phyloP scores from a whole-genome alignment of 2,797 vertebrate genomes.

The Dallia pectoralis region DNA sequence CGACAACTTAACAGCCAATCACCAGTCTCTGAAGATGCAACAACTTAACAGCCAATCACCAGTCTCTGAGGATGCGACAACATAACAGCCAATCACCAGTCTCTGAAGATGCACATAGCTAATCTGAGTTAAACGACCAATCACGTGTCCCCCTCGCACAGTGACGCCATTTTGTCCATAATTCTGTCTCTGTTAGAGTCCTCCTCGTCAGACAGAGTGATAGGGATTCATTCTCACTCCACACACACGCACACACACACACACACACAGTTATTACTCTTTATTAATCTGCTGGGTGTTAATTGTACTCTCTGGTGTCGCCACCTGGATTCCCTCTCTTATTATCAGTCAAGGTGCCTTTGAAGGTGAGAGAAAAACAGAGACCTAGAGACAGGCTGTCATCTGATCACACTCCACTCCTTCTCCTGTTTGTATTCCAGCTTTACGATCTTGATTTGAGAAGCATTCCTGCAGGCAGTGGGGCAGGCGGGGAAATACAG shows the following conservation, averaged over 20 bases:
- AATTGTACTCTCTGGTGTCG: slow-evolving; percentile 79
- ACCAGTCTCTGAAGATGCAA: neutral
- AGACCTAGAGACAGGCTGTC: neutral
- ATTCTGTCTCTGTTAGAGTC: slow-evolving; percentile 24
- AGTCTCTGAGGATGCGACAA: neutral
- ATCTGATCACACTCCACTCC: too few relatives aligned
- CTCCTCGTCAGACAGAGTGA: slow-evolving; percentile 58
- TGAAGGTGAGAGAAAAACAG: slow-evolving; percentile 47
- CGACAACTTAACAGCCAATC: neutral
- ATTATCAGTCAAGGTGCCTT: slow-evolving; percentile 85
- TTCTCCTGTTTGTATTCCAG: too few relatives aligned
- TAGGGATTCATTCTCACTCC: slow-evolving; percentile 45
- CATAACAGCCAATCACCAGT: neutral
- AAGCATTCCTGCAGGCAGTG: too few relatives aligned
- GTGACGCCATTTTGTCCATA: neutral
- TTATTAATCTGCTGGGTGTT: slow-evolving; percentile 83
- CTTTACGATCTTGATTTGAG: too few relatives aligned
- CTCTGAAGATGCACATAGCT: too few relatives aligned
- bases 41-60: neutral
- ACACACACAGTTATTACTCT: slow-evolving; percentile 71
- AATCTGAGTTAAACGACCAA: neutral
- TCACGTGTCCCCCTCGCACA: neutral
- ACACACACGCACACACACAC: slow-evolving; percentile 1
- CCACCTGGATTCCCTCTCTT: slow-evolving; percentile 77
- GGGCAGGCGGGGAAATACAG: too few relatives aligned